Conservation (phyloP, 2,888 invertebrate species). For the Esperia sulphurella region DNA sequence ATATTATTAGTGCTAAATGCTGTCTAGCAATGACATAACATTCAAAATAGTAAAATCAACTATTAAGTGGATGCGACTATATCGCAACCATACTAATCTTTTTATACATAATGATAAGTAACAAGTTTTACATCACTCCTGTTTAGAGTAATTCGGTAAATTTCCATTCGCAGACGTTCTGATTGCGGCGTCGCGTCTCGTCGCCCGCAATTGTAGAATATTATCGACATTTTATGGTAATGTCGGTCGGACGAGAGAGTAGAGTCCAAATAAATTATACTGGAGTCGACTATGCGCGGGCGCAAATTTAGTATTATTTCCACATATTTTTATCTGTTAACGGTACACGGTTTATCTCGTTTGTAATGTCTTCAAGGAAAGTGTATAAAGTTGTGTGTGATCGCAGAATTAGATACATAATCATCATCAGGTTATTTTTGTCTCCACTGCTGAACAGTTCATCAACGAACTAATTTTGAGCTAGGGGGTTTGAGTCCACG, state of each 20-base stretch:
- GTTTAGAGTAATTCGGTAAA: constrained; percentile 24
- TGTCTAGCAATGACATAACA: no score
- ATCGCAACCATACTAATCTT: no score
- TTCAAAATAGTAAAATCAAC: no score
- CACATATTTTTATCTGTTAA: constrained; percentile 41
- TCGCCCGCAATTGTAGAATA: constrained; percentile 58
- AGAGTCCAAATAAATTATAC: constrained; percentile 23
- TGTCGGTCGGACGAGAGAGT: constrained; percentile 23
- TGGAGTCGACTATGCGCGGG: constrained; percentile 40
- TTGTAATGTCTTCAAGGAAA: constrained; percentile 23
- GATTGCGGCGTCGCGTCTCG: constrained; percentile 43
- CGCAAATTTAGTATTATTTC: constrained; percentile 50
- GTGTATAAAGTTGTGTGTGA: constrained; percentile 1
- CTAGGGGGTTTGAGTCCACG: no score
- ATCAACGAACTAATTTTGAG: no score
- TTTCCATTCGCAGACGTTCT: constrained; percentile 45
- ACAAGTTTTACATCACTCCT: constrained; percentile 7
- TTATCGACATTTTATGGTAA: constrained; percentile 70
- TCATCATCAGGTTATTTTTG: no score
- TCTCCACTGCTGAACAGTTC: no score
- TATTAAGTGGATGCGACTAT: no score
- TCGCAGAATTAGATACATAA: not conserved
- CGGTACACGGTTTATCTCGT: constrained; percentile 34
- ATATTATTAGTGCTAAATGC: no score
- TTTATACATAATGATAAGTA: no score